Percentiles rank a stretch among this genome's conserved stretches.
Conservation (phyloP, 2,888 invertebrate species). For the Coleophora flavipennella region DNA sequence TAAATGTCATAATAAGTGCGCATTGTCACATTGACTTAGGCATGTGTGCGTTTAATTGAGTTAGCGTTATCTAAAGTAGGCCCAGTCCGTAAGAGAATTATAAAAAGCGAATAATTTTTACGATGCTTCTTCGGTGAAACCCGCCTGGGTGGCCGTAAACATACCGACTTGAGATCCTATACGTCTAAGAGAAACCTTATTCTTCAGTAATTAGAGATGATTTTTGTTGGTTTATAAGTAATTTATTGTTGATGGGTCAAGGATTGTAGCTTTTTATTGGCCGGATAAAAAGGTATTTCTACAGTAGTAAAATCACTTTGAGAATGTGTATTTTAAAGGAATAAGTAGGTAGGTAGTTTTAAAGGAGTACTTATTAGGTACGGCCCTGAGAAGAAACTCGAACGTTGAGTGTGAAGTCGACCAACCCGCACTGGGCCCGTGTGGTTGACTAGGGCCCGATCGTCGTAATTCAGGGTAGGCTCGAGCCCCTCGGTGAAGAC, state of each 20-base stretch:
- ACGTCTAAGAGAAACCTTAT: constrained; percentile 15
- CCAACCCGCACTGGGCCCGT: too few species aligned
- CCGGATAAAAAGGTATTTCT: constrained; percentile 32
- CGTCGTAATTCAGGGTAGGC: too few species aligned
- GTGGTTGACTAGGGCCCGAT: too few species aligned
- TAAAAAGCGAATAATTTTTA: constrained; percentile 37
- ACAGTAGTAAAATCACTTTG: constrained; percentile 19
- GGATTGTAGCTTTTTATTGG: constrained; percentile 41
- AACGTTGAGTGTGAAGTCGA: too few species aligned
- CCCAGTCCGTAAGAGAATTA: constrained; percentile 17
- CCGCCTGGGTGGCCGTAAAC: constrained; percentile 44
- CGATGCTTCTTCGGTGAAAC: constrained; percentile 39
- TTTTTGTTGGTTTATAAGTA: constrained; percentile 18
- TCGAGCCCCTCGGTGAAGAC: too few species aligned
- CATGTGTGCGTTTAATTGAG: constrained; percentile 20
- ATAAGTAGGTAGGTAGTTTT: too few species aligned
- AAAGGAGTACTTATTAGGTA: too few species aligned
- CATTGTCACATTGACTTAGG: too few species aligned
- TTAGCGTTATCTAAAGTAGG: constrained; percentile 20
- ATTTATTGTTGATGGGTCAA: constrained; percentile 10
- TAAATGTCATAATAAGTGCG: constrained; percentile 10
- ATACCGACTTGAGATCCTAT: constrained; percentile 11
- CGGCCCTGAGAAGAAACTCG: too few species aligned
- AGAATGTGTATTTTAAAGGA: constrained; percentile 17
- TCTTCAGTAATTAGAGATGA: background rate